Percentiles rank a stretch among this genome's conserved stretches.
Conservation (phyloP, 2,888 invertebrate species). For the Drosophila antonietae region DNA sequence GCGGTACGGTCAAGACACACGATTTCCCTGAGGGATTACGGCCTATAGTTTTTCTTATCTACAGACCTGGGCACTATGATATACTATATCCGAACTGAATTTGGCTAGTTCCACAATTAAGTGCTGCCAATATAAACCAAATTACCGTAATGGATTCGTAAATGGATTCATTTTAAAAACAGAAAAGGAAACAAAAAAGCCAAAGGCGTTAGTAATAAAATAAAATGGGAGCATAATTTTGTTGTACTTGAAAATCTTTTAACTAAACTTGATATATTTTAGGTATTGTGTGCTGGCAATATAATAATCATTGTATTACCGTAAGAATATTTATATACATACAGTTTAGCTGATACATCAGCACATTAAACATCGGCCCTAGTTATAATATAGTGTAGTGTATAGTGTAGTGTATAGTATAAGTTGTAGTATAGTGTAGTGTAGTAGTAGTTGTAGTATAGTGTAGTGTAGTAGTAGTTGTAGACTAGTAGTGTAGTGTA, state of each 20-base stretch:
- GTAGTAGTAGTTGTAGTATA: too few relatives aligned
- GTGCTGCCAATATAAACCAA: slow-evolving; percentile 2
- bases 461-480: too few relatives aligned
- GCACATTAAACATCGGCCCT: too few relatives aligned
- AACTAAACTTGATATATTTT: neutral
- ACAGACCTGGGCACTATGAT: slow-evolving; percentile 99
- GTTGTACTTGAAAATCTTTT: neutral
- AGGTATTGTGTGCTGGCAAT: too few relatives aligned
- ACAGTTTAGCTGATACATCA: too few relatives aligned
- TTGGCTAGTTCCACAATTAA: neutral
- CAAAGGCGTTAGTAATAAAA: neutral
- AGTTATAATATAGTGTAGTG: too few relatives aligned
- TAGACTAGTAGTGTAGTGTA: too few relatives aligned
- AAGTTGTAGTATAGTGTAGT: too few relatives aligned
- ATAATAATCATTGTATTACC: too few relatives aligned
- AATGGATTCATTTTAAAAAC: neutral
- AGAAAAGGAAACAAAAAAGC: neutral
- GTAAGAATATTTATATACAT: too few relatives aligned
- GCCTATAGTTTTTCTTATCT: slow-evolving; percentile 94
- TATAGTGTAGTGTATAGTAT: too few relatives aligned
- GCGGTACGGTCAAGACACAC: slow-evolving; percentile 92
- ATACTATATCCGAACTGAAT: slow-evolving; percentile 91
- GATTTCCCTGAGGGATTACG: slow-evolving; percentile 94
- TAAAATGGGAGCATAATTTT: neutral
- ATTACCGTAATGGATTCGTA: slow-evolving; percentile 6